Base-by-base conservation (phyloP, 2,888 invertebrate genomes). In the Ophion slaviceki region DNA sequence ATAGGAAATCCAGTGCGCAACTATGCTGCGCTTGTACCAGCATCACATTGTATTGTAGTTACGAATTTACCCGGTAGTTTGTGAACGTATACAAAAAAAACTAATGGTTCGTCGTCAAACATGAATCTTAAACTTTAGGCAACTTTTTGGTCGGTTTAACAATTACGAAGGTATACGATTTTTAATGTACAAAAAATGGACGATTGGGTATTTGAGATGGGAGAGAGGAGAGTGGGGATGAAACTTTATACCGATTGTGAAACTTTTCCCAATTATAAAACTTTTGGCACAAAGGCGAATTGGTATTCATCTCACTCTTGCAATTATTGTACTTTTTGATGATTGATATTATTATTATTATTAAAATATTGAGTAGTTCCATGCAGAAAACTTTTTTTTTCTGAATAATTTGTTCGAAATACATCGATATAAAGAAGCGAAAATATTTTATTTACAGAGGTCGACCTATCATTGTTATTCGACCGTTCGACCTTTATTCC, bases 91-190 rank as follows among this genome's bases (percentile, higher is more conserved):
- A 89, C 89, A 89, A 91, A 89, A 88, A 80, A 68, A 78, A 80
- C 81, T 84, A 85, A 88, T 84, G 75, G 81, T 82, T 86, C 80
- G 83, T 72, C 78, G 76, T 64, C 36, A 80, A 59, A 79, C 68
- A 67, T 68, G 79, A 75, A 86, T 88, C 89, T 89, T 77, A 89
- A 88, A 89, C 84, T 91, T 89, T 93, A 93, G 92, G 89, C 90
- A 92, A 85, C 91, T 92, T 92, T 86, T 86, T 81, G 53, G 90
- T 93, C 92, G 90, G 91, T 94, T 93, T 94, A 93, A 91, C 90
- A 93, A 90, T 91, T 87, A 93, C 91, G 89, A 93, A 92, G 89
- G 94, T 94, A 94, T 93, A 94, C 94, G 94, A 94, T 93, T 94
- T 94, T 93, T 92, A 92, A 94, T 94, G 93, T 94, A 94, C 94